Evolutionary conservation across 1,140 invertebrate species (phyloP), one percentile per base, ranked within the genome.

Genomic region (Nymphalis io): DNA sequence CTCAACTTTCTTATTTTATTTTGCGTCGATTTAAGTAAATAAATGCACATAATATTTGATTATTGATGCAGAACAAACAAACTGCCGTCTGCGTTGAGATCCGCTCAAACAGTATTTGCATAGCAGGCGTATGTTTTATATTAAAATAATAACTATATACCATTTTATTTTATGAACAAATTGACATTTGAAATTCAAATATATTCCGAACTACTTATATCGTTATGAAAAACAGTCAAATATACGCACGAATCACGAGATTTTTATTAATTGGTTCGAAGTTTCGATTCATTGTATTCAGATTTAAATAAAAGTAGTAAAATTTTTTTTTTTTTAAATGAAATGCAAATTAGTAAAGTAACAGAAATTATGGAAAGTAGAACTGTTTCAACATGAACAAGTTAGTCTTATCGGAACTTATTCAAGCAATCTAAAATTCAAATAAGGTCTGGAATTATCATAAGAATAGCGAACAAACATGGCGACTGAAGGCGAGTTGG

Each of bases 21-120:
- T 73, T 44, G 60, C 68, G 68, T 73, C 60, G 68, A n/a, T n/a
- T 62, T 59, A 66, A 60, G 77, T 78, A 81, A 84, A 85, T 84
- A 79, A 79, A 87, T 89, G 85, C 82, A 86, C 87, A 89, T 86
- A 88, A 80, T 84, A 88, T 88, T 88, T 87, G 81, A 81, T 83
- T 81, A 82, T 78, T 72, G 74, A 85, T 79, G 77, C 82, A 71
- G 60, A 60, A 63, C 60, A 76, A 80, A 84, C 80, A 78, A 80
- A 82, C 72, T 72, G 57, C 59, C 68, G 64, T 65, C 68, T 66
- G 73, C 67, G 72, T 77, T 68, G 72, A 70, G 78, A 80, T 76
- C 70, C 73, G 67, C 64, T 70, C 73, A 73, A 60, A 42, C 60
- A 51, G 40, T 70, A 87, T 88, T 88, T 84, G 79, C 85, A 88